Evolutionary conservation across 2,888 invertebrate species (phyloP), one percentile per base, ranked within the genome.

Genomic region (Epinotia demarniana): DNA sequence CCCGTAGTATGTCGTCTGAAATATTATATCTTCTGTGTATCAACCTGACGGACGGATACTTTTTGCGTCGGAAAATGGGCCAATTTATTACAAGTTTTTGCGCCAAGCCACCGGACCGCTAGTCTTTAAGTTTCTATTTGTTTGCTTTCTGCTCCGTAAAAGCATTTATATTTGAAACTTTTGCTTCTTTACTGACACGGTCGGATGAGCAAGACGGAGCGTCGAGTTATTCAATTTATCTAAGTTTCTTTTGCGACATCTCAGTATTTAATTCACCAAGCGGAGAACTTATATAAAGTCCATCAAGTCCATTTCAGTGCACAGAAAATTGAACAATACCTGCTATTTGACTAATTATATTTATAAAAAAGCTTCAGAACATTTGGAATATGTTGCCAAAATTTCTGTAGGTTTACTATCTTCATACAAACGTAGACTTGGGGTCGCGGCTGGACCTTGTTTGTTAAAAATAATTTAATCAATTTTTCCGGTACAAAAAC

Each of bases 31-130:
- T n/a, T 64, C 23, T 64, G 64, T 64, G 49, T 66, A 66, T 53
- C 27, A 64, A 55, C 68, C 46, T 73, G 62, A 61, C 61, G 55
- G 66, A 55, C 23, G 43, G 62, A 67, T 62, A 75, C 61, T 72
- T 72, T 71, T 75, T 72, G 62, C 27, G 27, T 19, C 39, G 23
- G 53, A 49, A 75, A 71, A 71, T 66, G 57, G 75, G 19, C 27
- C 61, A 64, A 75, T 72, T 67, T 62, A 75, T 75, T 57, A 72
- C 67, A 75, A 72, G 75, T 72, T 75, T 67, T 72, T 66, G 43
- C 46, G 67, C 33, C 23, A 5, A 53, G 61, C 46, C 60, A 66
- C 46, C 33, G 18, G 67, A 67, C 62, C 55, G 67, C 55, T 62
- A 11, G 67, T 60, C 39, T 39, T 33, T 46, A 49, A 72, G 55